Evolutionary conservation across 2,113 vertebrate species (phyloP), one percentile per base, ranked within the genome.

Genomic region (Ramphastos sulfuratus): DNA sequence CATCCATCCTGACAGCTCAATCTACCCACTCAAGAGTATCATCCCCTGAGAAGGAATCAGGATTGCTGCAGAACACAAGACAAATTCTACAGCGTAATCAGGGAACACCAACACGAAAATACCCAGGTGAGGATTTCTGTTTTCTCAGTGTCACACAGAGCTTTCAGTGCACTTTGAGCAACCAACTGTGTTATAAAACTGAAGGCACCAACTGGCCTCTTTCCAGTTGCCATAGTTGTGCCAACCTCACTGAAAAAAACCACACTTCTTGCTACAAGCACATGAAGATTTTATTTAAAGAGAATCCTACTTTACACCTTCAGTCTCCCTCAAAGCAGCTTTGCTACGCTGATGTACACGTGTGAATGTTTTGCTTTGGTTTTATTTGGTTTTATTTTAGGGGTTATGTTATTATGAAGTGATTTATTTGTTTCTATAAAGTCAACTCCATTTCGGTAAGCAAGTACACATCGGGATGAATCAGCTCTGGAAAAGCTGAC

Each of bases 1-100:
- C 52, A 56, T 84, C 90, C 64, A 87, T 66, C 28, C 85, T 77
- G 71, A 86, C 77, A 96, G 58, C 21, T 74, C 33, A 58, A 87
- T 48, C 58, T 39, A 60, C 31, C 37, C 58, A 59, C 69, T 75
- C 72, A 54, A 56, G 7, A 61, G n/a, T 8, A 37, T 67, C 27
- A 35, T 46, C 61, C 56, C 24, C 54, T 30, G 39, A 82, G 21
- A 83, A 67, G 7, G 8, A 76, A 73, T 21, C 59, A 35, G 83
- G 72, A 76, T 46, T n/a, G n/a, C 65, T 44, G 11, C 44, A 74
- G 93, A 87, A 60, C 14, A 75, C 19, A 8, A 15, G 39, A 69
- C 44, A 87, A 91, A 78, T 52, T 78, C 39, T 64, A 90, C 48
- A 66, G 42, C 14, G 89, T 74, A 85, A 90, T 71, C 42, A 46